Conservation (phyloP, 2,797 vertebrate genomes). For the Pitangus sulphuratus region DNA sequence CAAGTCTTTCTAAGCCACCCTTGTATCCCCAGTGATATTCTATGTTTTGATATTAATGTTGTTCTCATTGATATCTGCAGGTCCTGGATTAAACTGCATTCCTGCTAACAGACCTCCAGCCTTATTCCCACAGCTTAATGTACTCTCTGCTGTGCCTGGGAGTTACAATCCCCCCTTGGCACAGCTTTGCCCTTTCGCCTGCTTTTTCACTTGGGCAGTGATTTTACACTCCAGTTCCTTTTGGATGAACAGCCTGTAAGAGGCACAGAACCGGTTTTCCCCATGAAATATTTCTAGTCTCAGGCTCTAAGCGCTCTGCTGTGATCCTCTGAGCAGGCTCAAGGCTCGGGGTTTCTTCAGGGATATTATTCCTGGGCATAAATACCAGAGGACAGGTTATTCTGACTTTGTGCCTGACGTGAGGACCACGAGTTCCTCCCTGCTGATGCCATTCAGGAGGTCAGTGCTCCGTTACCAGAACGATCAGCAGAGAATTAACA, state of each 20-base stretch:
- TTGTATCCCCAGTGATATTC: not conserved
- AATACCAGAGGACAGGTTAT: not conserved
- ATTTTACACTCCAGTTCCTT: slow-evolving; percentile 40
- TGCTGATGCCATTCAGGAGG: not conserved
- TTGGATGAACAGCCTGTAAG: not conserved
- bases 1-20: not conserved
- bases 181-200: not conserved
- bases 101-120: not conserved
- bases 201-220: not conserved
- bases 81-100: not conserved
- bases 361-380: not conserved
- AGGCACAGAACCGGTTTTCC: not conserved
- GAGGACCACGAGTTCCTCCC: not conserved
- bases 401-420: not conserved
- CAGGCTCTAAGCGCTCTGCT: not conserved
- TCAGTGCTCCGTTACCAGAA: fast-evolving
- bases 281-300: not conserved
- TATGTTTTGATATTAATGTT: not conserved
- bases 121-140: not conserved
- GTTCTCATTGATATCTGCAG: not conserved
- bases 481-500: not conserved
- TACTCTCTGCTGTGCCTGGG: not conserved
- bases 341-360: not conserved
- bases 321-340: not conserved
- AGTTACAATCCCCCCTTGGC: not conserved